Evolutionary conservation across 2,797 vertebrate genomes (phyloP), one percentile per base, ranked within the genome.

Genomic region (Lepus townsendii): DNA sequence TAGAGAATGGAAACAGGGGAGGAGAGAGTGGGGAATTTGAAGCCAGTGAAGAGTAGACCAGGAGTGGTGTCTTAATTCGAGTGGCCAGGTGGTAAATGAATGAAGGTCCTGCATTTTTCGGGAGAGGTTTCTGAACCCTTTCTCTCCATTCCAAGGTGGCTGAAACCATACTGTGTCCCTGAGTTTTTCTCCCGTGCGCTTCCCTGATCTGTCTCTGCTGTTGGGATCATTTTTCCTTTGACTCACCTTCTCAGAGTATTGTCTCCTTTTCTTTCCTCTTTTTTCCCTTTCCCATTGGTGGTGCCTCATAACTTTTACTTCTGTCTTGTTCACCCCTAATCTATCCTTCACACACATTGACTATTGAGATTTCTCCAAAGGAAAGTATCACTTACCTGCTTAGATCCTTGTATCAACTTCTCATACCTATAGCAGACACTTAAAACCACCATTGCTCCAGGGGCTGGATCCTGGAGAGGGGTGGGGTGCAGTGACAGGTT

Each of bases 1-100:
- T 88, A 75, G 92, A 94, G 27, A 92, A n/a, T 86, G 47, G 89
- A 91, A 93, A 73, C 32, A 76, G 83, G 50, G 57, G 87, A 90
- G 82, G 76, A 76, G 73, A 71, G 35, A 65, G 52, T 30, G 32
- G 38, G 30, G 62, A 57, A 57, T 57, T 71, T 73, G 72, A 91
- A 93, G 26, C 7, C 2, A 3, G 14, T n/a, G 32, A 66, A 65
- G 65, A 38, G 1, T 76, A 54, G 47, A 42, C 60, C 47, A n/a
- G 5, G 4, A 10, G 5, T 60, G 14, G 19, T 83, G 69, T 52
- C 62, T 71, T 78, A 16, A 60, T 79, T 93, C 69, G 5, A 2
- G 20, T 50, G 35, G 32, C 84, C 47, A 82, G 62, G 54, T 83
- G 68, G 77, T 68, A 76, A 30, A 54, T 32, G 86, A 90, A 71